Evolutionary conservation across 1,140 invertebrate species (phyloP).

Genomic region (Oncopodura yosiiana): DNA sequence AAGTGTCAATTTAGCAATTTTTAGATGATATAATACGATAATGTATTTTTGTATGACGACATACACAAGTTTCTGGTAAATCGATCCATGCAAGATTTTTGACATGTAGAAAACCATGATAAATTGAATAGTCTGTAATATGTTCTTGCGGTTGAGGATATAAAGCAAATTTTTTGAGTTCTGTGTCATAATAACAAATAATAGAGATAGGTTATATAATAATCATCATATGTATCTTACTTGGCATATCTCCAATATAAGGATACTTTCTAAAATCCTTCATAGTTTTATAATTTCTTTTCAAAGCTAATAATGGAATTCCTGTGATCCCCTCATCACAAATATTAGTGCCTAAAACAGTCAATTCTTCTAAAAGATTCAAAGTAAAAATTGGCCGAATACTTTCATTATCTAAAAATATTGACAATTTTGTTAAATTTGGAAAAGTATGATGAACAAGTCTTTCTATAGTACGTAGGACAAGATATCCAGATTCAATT

Average conservation of each 20-base stretch:
- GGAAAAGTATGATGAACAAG: slow-evolving; percentile 11
- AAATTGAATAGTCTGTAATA: slow-evolving; percentile 22
- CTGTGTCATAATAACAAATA: slow-evolving; percentile 1
- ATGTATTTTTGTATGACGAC: background rate
- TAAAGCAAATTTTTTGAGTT: slow-evolving; percentile 20
- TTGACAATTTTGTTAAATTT: slow-evolving; percentile 10
- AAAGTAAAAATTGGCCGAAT: slow-evolving; percentile 15
- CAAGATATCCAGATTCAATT: slow-evolving; percentile 18
- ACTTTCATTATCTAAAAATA: slow-evolving; percentile 24
- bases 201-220: too few relatives aligned
- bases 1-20: background rate
- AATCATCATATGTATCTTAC: slow-evolving; percentile 2
- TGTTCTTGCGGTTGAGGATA: slow-evolving; percentile 23
- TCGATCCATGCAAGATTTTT: slow-evolving; percentile 18
- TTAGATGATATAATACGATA: background rate
- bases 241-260: slow-evolving; percentile 26
- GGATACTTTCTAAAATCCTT: slow-evolving; percentile 15
- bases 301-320: background rate
- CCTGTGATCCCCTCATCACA: slow-evolving; percentile 30
- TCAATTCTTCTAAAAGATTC: slow-evolving; percentile 18
- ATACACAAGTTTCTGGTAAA: slow-evolving; percentile 26
- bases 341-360: slow-evolving; percentile 20
- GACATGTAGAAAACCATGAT: slow-evolving; percentile 20
- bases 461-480: slow-evolving; percentile 1
- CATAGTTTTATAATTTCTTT: slow-evolving; percentile 9